Evolutionary conservation across 2,888 invertebrate genomes (phyloP).

Genomic region (Hirudinaria manillensis): DNA sequence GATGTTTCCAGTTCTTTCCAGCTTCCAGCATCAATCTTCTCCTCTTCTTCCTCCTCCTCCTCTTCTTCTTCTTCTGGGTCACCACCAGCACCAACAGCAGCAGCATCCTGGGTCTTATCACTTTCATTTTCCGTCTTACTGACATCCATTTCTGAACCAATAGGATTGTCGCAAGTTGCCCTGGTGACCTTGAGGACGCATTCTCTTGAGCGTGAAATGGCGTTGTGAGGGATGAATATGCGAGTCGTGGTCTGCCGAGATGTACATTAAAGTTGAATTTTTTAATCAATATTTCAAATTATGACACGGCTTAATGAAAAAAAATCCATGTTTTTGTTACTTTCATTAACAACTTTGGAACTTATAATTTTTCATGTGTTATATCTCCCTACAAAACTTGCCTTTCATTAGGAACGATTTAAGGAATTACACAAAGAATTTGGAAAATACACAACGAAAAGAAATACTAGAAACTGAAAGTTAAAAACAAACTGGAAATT

Average conservation of each 20-base stretch:
- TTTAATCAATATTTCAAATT: too few relatives aligned
- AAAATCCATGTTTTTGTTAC: too few relatives aligned
- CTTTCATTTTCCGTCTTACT: neutral
- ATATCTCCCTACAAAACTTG: too few relatives aligned
- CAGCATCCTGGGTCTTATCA: neutral
- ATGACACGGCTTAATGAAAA: too few relatives aligned
- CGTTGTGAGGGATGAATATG: neutral
- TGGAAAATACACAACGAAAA: too few relatives aligned
- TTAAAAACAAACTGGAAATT: conserved; percentile 9
- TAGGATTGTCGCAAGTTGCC: neutral
- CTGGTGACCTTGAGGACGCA: neutral
- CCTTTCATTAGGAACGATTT: too few relatives aligned
- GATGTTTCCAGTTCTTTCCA: conserved; percentile 21
- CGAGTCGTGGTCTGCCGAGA: neutral
- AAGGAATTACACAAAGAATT: too few relatives aligned
- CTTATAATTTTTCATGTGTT: too few relatives aligned
- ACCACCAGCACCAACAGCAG: neutral
- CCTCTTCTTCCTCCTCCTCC: too few relatives aligned
- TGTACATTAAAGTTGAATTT: neutral
- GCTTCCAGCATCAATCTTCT: neutral
- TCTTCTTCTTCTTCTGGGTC: neutral
- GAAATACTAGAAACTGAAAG: neutral
- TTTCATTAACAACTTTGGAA: too few relatives aligned
- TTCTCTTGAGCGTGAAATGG: conserved; percentile 18
- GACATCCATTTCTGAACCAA: neutral